Percentiles rank a stretch among this genome's conserved stretches.
These are phyloP conservation scores for Antennarius maculatus DNA, from an alignment of 2,797 vertebrate species.

Conservation along the genomic window DNA sequence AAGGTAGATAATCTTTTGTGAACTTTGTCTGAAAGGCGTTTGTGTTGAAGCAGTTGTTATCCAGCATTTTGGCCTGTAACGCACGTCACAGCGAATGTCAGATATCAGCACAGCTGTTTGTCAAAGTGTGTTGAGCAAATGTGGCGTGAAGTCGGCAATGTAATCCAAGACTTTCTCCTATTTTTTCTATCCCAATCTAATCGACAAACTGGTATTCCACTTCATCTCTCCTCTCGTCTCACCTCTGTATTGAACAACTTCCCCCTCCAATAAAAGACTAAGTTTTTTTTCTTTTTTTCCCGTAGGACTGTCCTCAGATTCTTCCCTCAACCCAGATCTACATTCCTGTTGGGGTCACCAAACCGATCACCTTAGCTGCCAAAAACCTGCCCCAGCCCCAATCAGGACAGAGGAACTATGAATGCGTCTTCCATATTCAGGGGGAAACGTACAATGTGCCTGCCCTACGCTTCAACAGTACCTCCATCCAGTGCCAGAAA, in stretches of 20 bases:
- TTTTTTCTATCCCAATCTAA: conserved; percentile 1
- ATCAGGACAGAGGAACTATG: conserved; percentile 95
- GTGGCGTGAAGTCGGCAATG: conserved; percentile 34
- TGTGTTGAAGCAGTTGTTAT: conserved; percentile 22
- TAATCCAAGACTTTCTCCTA: conserved; percentile 10
- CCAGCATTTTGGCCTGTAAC: conserved; percentile 23
- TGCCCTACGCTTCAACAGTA: conserved; percentile 97
- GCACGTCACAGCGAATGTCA: conserved; percentile 27
- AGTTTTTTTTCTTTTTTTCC: conserved; percentile 2
- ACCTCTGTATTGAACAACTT: conserved; percentile 3
- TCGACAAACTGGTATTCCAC: conserved; percentile 36
- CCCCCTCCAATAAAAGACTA: not conserved
- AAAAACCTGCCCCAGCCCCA: conserved; percentile 96
- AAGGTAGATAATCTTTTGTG: conserved; percentile 35
- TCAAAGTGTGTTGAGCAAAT: conserved; percentile 19
- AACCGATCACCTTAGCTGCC: conserved; percentile 93
- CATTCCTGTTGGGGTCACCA: conserved; percentile 94
- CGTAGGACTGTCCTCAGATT: conserved; percentile 96
- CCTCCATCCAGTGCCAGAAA: conserved; percentile 98
- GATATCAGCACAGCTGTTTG: conserved; percentile 22
- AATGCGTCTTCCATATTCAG: conserved; percentile 96
- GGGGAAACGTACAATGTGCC: conserved; percentile 89
- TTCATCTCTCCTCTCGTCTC: conserved; percentile 42
- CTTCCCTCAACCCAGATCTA: conserved; percentile 96
- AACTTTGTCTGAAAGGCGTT: conserved; percentile 34